A percentile compares a stretch with the other conserved stretches of the same genome.
Conservation (phyloP, 2,888 invertebrate genomes). For the Phasia obesa region DNA sequence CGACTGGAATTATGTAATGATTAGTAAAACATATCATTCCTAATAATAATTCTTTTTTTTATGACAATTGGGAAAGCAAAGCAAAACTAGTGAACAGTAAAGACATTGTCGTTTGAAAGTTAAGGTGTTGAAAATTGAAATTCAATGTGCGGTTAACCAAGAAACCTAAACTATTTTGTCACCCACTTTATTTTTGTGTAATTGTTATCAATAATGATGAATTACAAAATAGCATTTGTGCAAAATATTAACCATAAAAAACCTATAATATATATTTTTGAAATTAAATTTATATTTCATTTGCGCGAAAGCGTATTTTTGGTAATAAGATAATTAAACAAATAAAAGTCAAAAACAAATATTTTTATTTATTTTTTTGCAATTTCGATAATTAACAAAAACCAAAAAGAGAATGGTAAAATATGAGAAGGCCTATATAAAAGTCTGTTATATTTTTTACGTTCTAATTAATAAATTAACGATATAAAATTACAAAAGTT, state of each 20-base stretch:
- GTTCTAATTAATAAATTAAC: slow-evolving; percentile 64
- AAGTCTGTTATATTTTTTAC: slow-evolving; percentile 64
- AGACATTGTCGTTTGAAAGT: too few relatives aligned
- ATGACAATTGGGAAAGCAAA: too few relatives aligned
- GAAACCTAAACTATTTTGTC: not conserved
- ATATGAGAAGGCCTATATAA: slow-evolving; percentile 54
- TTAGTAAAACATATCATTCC: too few relatives aligned
- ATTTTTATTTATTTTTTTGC: too few relatives aligned
- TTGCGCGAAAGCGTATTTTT: slow-evolving; percentile 11
- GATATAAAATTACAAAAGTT: slow-evolving; percentile 32
- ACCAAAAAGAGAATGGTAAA: slow-evolving; percentile 60
- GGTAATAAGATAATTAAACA: too few relatives aligned
- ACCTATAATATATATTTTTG: not conserved
- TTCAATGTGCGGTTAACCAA: not conserved
- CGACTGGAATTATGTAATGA: too few relatives aligned
- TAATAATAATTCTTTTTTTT: too few relatives aligned
- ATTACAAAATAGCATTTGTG: not conserved
- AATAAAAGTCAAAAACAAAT: too few relatives aligned
- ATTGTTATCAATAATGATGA: not conserved
- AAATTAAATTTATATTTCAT: not conserved
- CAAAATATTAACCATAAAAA: not conserved
- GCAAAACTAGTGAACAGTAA: too few relatives aligned
- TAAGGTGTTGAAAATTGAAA: too few relatives aligned
- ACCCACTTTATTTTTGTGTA: not conserved
- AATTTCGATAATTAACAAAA: not conserved